Conservation (phyloP, 2,797 vertebrate genomes). For the Hydrolagus colliei region DNA sequence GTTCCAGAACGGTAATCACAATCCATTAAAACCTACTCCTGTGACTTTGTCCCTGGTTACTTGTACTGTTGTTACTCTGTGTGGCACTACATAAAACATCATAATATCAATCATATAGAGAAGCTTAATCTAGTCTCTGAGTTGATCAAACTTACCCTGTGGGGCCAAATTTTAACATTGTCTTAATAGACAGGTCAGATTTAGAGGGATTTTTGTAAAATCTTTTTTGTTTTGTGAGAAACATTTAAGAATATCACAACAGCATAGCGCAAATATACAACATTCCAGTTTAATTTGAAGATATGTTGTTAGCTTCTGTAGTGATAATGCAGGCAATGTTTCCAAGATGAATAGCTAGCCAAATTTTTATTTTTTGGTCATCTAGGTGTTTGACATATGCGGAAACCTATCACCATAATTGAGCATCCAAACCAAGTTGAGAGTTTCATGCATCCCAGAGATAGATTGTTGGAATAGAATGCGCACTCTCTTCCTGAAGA, state of each 20-base stretch:
- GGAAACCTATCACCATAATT: too few relatives aligned
- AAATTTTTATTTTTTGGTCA: too few relatives aligned
- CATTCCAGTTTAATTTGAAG: neutral
- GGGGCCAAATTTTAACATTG: neutral
- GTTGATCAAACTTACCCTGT: neutral
- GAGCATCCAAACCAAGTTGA: too few relatives aligned
- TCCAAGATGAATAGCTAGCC: neutral
- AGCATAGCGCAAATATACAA: neutral
- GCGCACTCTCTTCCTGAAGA: too few relatives aligned
- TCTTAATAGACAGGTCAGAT: neutral
- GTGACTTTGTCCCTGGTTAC: conserved; percentile 68
- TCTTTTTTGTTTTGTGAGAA: neutral
- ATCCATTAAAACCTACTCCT: conserved; percentile 77
- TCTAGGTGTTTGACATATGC: too few relatives aligned
- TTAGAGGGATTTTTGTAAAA: neutral
- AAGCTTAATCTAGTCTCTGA: conserved; percentile 16
- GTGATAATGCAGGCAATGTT: neutral
- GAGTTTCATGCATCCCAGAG: too few relatives aligned
- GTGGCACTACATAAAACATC: conserved; percentile 43
- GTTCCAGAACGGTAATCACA: conserved; percentile 83
- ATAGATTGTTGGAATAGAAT: too few relatives aligned
- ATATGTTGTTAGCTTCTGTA: neutral
- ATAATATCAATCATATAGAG: neutral
- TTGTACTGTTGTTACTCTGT: conserved; percentile 45
- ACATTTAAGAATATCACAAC: neutral